Evolutionary conservation across 2,797 vertebrate genomes (phyloP), one percentile per base, ranked within the genome.

Genomic region (Helostoma temminkii): DNA sequence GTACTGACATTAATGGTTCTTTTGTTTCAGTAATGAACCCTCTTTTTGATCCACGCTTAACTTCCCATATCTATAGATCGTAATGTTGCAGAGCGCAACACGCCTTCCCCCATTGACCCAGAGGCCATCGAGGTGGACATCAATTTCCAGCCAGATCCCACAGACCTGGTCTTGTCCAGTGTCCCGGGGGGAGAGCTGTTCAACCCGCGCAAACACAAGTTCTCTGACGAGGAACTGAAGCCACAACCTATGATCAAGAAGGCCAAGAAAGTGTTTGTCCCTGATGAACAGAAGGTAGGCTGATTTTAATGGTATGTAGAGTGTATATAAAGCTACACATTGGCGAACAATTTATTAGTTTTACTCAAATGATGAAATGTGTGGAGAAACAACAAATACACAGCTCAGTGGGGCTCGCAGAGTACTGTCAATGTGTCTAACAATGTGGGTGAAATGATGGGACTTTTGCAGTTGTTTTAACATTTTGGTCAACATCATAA

Each of bases 241-340:
- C 98, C 98, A 3, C 98, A 99, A 88, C 98, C 97, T 0, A 98
- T 99, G 95, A 99, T 99, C 91, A 99, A 99, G 93, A 99, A 99
- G 87, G 97, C 98, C 86, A 98, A 96, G 93, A 99, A 99, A 72
- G 94, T 97, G 82, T 97, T 96, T 93, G 98, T 99, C 39, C 96
- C 98, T 0, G 94, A 97, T 6, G 96, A 98, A 3, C 92, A 96
- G 87, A 99, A 99, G 96, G 98, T 99, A 91, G 12, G 62, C 14
- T 1, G 0, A 22, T 19, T 39, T 34, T 6, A 36, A 0, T n/a
- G 25, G 0, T 12, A 1, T 45, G 28, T 41, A 37, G 1, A 16
- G 25, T 26, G 39, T 41, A 3, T 32, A 3, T 32, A 5, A 30
- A 30, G 28, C 9, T 2, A 30, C 28, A n/a, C n/a, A n/a, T 1